Conservation (phyloP, 2,888 invertebrate species). For the Cheilosia impressa region DNA sequence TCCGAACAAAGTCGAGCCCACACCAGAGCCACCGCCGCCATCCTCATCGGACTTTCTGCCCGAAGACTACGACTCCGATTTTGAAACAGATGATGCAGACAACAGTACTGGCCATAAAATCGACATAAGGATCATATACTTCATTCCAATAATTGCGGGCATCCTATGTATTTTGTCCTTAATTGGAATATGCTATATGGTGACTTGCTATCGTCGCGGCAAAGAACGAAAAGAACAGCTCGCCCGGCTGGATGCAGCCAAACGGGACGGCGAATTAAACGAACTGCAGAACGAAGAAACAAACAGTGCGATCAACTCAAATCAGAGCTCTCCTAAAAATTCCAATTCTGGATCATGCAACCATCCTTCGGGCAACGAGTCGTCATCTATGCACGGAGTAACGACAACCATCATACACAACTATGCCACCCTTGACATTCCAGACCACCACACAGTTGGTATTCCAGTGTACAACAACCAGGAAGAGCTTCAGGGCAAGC, state of each 20-base stretch:
- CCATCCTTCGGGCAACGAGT: slow-evolving; percentile 25
- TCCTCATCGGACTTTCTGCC: slow-evolving; percentile 7
- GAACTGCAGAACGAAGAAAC: slow-evolving; percentile 21
- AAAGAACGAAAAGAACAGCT: slow-evolving; percentile 80
- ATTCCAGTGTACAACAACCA: slow-evolving; percentile 83
- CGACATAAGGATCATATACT: slow-evolving; percentile 68
- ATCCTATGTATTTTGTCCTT: slow-evolving; percentile 63
- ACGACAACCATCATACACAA: slow-evolving; percentile 56
- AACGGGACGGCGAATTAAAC: slow-evolving; percentile 33
- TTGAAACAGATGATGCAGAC: not conserved
- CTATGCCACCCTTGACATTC: slow-evolving; percentile 80
- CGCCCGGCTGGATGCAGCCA: not conserved
- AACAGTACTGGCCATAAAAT: slow-evolving; percentile 27
- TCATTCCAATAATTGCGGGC: slow-evolving; percentile 74
- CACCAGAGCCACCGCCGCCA: slow-evolving; percentile 5
- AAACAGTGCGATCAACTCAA: slow-evolving; percentile 1
- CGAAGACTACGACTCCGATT: not conserved
- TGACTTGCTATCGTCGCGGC: slow-evolving; percentile 55
- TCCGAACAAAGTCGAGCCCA: slow-evolving; percentile 77
- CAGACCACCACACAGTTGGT: slow-evolving; percentile 83
- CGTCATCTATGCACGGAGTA: slow-evolving; percentile 42
- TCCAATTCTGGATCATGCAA: slow-evolving; percentile 30
- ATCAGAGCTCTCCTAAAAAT: slow-evolving; percentile 31
- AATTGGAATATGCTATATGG: slow-evolving; percentile 65
- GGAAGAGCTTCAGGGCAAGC: slow-evolving; percentile 84